Evolutionary conservation across 2,113 vertebrate genomes (phyloP).

Genomic region (Cinclus cinclus): DNA sequence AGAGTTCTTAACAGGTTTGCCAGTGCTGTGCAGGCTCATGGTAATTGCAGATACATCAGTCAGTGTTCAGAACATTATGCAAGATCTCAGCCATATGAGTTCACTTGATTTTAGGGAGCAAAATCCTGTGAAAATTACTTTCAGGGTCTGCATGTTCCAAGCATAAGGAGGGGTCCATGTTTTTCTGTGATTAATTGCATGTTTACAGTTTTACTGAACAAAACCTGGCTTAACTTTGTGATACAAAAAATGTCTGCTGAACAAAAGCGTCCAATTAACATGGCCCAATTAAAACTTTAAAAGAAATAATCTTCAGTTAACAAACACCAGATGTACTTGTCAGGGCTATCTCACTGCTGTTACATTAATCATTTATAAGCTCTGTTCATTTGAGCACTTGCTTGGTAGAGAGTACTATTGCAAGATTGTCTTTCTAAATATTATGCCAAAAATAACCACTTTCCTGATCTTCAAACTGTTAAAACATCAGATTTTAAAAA

Average conservation of each 20-base stretch:
- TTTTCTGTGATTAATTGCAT: constrained; percentile 48
- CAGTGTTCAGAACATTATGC: neutral
- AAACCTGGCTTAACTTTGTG: constrained; percentile 38
- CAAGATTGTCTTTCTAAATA: constrained; percentile 23
- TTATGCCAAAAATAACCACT: constrained; percentile 7
- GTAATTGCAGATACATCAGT: neutral
- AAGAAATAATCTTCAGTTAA: constrained; percentile 46
- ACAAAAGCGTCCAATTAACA: constrained; percentile 40
- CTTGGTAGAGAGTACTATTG: neutral
- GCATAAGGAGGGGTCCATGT: neutral
- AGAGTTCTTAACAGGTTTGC: neutral
- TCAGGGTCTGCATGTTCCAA: neutral
- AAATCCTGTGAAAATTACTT: neutral
- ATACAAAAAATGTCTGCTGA: neutral
- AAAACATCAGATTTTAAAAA: constrained; percentile 5
- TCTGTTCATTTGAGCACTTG: constrained; percentile 21
- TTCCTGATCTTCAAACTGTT: constrained; percentile 4
- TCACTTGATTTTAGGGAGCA: neutral
- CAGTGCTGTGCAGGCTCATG: neutral
- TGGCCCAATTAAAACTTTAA: constrained; percentile 49
- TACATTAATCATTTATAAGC: constrained; percentile 35
- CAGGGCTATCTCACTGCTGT: constrained; percentile 43
- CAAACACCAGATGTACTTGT: constrained; percentile 58
- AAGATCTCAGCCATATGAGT: neutral
- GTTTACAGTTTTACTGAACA: constrained; percentile 43